Evolutionary conservation across 2,888 invertebrate species (phyloP).

Genomic region (Eupithecia centaureata): DNA sequence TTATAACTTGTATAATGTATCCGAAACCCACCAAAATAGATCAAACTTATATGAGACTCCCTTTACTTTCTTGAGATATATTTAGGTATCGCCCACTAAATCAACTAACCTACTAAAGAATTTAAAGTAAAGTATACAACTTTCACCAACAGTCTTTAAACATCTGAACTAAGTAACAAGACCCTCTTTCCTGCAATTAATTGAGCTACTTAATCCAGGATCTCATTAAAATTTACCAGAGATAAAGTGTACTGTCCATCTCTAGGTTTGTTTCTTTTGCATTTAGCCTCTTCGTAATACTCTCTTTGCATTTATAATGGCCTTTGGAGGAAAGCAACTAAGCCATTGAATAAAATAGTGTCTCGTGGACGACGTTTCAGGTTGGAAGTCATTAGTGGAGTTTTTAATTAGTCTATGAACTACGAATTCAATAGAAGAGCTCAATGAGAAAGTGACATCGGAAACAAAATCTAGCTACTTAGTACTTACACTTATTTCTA

Average conservation of each 20-base stretch:
- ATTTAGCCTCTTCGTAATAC: conserved; percentile 6
- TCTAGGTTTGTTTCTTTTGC: conserved; percentile 11
- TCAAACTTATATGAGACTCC: background rate
- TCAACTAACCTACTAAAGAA: too few relatives aligned
- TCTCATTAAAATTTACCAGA: conserved; percentile 10
- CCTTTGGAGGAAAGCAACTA: background rate
- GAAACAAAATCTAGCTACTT: too few relatives aligned
- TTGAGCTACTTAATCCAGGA: conserved; percentile 7
- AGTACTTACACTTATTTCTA: too few relatives aligned
- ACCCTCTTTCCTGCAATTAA: conserved; percentile 17
- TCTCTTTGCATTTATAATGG: conserved; percentile 2
- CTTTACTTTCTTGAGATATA: background rate
- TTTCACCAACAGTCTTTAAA: background rate
- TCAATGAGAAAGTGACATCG: too few relatives aligned
- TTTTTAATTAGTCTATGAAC: too few relatives aligned
- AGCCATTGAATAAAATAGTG: conserved; percentile 1
- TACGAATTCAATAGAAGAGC: too few relatives aligned
- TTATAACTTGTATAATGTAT: too few relatives aligned
- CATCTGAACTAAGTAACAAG: conserved; percentile 1
- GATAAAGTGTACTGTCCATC: conserved; percentile 11
- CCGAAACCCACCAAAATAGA: too few relatives aligned
- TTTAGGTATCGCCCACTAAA: background rate
- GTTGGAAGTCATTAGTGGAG: background rate
- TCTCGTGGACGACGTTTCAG: background rate
- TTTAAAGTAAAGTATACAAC: background rate